Evolutionary conservation across 2,888 invertebrate genomes (phyloP), one percentile per base, ranked within the genome.

Genomic region (Lithophane leautieri): DNA sequence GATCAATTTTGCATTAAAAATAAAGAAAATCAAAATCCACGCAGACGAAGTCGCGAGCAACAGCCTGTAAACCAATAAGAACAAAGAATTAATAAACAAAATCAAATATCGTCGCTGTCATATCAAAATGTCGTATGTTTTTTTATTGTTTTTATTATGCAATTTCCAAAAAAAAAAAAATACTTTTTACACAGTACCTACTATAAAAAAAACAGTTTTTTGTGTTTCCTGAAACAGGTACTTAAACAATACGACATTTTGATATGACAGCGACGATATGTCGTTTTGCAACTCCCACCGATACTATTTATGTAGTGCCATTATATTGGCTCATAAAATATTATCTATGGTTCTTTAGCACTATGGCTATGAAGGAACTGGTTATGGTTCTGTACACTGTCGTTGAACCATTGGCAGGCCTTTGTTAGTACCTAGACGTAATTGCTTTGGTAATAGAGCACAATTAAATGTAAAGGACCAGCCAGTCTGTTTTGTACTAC

Each of bases 241-340:
- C n/a, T n/a, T n/a, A n/a, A n/a, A n/a, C n/a, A n/a, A n/a, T n/a
- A n/a, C n/a, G n/a, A n/a, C n/a, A n/a, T n/a, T n/a, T n/a, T n/a
- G n/a, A n/a, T n/a, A n/a, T n/a, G n/a, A n/a, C n/a, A n/a, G n/a
- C n/a, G n/a, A n/a, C n/a, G n/a, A n/a, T n/a, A 78, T 61, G 65
- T 82, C 63, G 72, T 81, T 75, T 73, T 70, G 66, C 58, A 72
- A 70, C 40, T 83, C 70, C 54, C 58, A 73, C 19, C 50, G 47
- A 47, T 65, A 47, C 78, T 78, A 84, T 81, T 84, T 75, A 78
- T 73, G 54, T 73, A 62, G 80, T 79, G 73, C 78, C 82, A 84
- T 86, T 84, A 87, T 75, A 78, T 78, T 71, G 70, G 76, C 71
- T 62, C 87, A 56, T 87, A 79, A 87, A 87, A 87, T 84, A 87